Percentiles rank a stretch among this genome's conserved stretches.
These are phyloP conservation scores for Drosophila mojavensis DNA, from an alignment of 1,140 invertebrate genomes.

Conservation along the genomic window DNA sequence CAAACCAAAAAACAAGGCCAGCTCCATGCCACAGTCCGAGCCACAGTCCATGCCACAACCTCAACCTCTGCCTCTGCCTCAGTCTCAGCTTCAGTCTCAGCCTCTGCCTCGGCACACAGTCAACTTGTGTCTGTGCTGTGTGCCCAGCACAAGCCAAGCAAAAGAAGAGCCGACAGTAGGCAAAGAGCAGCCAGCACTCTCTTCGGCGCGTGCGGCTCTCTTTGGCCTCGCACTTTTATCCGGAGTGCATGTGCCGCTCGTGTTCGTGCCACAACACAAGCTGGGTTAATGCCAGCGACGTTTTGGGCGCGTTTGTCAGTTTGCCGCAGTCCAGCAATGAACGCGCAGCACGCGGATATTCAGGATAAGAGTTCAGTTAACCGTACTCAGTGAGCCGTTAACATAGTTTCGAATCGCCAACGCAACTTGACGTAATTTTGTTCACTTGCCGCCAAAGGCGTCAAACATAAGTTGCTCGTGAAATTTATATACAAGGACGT, in stretches of 20 bases:
- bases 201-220: conserved; percentile 31
- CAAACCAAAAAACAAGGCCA: conserved; percentile 53
- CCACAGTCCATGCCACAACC: conserved; percentile 11
- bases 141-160: background rate
- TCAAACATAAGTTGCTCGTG: conserved; percentile 18
- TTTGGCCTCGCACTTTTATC: conserved; percentile 53
- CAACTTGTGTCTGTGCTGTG: too few relatives aligned
- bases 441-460: conserved; percentile 26
- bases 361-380: conserved; percentile 37
- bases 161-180: conserved; percentile 6
- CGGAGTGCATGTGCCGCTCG: conserved; percentile 42
- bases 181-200: conserved; percentile 28
- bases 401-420: conserved; percentile 6
- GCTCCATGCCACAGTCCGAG: conserved; percentile 27
- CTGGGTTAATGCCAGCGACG: conserved; percentile 48
- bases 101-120: background rate
- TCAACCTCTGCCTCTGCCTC: conserved; percentile 3
- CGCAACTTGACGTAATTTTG: conserved; percentile 23
- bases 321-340: conserved; percentile 78
- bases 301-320: conserved; percentile 56
- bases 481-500: conserved; percentile 23
- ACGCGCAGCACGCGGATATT: conserved; percentile 61
- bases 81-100: background rate
- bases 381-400: conserved; percentile 21
- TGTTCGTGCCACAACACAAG: conserved; percentile 50